A percentile compares a stretch with the other conserved stretches of the same genome.
Conservation (phyloP, 2,113 vertebrate genomes). For the Pseudorhombus dupliciocellatus region DNA sequence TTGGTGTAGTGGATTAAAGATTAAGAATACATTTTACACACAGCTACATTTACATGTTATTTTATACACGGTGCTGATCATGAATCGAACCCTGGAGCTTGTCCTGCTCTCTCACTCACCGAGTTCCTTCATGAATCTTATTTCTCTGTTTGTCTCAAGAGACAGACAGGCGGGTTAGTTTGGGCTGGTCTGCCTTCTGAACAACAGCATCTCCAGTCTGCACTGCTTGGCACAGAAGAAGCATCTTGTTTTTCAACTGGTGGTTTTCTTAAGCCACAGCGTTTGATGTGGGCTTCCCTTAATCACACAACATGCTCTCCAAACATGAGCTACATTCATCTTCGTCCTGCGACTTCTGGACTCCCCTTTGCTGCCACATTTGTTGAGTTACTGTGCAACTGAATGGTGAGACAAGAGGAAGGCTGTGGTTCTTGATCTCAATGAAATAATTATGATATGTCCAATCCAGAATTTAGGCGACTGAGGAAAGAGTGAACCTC, state of each 20-base stretch:
- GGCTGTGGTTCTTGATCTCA: conserved; percentile 73
- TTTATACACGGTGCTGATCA: background rate
- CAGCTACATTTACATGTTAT: background rate
- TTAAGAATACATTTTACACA: background rate
- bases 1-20: background rate
- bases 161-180: conserved; percentile 71
- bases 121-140: conserved; percentile 46
- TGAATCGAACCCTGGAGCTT: conserved; percentile 15
- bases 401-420: conserved; percentile 65
- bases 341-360: conserved; percentile 62
- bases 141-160: conserved; percentile 67
- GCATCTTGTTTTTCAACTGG: conserved; percentile 80
- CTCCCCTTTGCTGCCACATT: conserved; percentile 58
- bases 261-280: conserved; percentile 74
- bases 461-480: conserved; percentile 77
- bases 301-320: conserved; percentile 82
- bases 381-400: conserved; percentile 73
- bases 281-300: conserved; percentile 81
- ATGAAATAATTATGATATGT: conserved; percentile 76
- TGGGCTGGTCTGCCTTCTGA: conserved; percentile 69
- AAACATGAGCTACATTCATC: conserved; percentile 80
- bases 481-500: conserved; percentile 73
- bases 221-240: conserved; percentile 65
- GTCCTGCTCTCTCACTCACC: conserved; percentile 34
- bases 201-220: conserved; percentile 70